A percentile compares a stretch with the other conserved stretches of the same genome.
Evolutionary conservation across 2,888 invertebrate species (phyloP).

Genomic region (Elaeidobius kamerunicus): DNA sequence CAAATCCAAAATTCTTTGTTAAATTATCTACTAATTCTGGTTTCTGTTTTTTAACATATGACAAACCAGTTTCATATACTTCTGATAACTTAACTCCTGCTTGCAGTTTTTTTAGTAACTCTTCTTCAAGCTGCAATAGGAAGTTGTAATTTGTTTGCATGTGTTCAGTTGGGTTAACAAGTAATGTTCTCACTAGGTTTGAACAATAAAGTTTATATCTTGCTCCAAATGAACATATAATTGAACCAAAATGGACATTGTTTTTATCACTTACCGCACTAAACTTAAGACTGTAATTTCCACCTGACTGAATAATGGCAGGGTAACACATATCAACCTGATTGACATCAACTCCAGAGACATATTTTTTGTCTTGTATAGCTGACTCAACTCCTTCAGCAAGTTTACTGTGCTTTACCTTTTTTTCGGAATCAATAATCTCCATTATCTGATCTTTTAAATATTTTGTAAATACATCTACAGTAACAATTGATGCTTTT

Average conservation of each 20-base stretch:
- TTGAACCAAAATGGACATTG: constrained; percentile 90
- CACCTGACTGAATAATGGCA: constrained; percentile 98
- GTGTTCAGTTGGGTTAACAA: constrained; percentile 87
- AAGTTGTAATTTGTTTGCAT: constrained; percentile 89
- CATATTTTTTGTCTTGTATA: constrained; percentile 93
- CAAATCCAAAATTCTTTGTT: constrained; percentile 95
- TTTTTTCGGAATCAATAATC: constrained; percentile 97
- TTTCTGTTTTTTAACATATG: constrained; percentile 81
- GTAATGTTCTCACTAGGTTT: constrained; percentile 91
- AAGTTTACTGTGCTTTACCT: constrained; percentile 93
- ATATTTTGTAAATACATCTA: constrained; percentile 94
- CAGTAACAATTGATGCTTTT: constrained; percentile 89
- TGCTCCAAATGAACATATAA: constrained; percentile 91
- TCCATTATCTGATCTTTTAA: constrained; percentile 98
- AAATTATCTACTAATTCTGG: constrained; percentile 83
- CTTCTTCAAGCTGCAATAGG: constrained; percentile 84
- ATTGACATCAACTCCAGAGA: constrained; percentile 81
- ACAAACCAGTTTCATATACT: constrained; percentile 81
- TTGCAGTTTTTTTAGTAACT: constrained; percentile 78
- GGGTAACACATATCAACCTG: constrained; percentile 98
- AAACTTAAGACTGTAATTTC: constrained; percentile 92
- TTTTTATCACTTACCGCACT: constrained; percentile 94
- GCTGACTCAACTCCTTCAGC: constrained; percentile 94
- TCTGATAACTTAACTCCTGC: constrained; percentile 80
- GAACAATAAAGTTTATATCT: constrained; percentile 98